Evolutionary conservation across 37 sponge, comb jelly and placozoan species (phyloP).

Genomic region (Tethya wilhelma): DNA sequence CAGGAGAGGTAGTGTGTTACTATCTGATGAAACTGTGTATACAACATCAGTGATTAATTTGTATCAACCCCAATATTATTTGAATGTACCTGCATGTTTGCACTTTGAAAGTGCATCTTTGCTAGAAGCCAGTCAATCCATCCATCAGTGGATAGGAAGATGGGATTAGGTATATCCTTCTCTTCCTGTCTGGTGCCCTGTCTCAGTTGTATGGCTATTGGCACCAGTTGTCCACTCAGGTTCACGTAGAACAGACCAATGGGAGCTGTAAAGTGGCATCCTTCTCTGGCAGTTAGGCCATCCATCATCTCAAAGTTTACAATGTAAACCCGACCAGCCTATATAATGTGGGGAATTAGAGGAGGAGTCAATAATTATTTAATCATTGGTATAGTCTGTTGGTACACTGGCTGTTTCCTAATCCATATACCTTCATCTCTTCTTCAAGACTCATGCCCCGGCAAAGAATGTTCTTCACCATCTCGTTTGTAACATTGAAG

Average conservation of each 20-base stretch:
- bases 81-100: constrained; percentile 6
- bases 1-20: too few relatives aligned
- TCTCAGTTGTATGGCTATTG: constrained; percentile 15
- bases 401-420: too few relatives aligned
- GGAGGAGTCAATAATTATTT: too few relatives aligned
- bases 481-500: too few relatives aligned
- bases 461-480: too few relatives aligned
- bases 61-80: too few relatives aligned
- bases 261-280: constrained; percentile 1
- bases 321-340: constrained; percentile 12
- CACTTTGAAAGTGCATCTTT: constrained; percentile 3
- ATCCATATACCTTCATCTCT: too few relatives aligned
- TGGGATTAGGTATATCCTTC: neutral
- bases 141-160: constrained; percentile 11
- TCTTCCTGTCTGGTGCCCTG: neutral
- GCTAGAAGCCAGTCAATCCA: constrained; percentile 15
- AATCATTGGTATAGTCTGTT: too few relatives aligned
- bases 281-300: neutral
- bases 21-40: neutral
- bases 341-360: neutral
- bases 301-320: constrained; percentile 2
- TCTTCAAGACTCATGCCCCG: too few relatives aligned
- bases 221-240: too few relatives aligned
- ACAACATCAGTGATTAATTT: neutral
- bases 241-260: too few relatives aligned